These are phyloP conservation scores for Phrynocephalus guinanensis DNA, from an alignment of 2,797 vertebrate genomes.

Conservation along the genomic window DNA sequence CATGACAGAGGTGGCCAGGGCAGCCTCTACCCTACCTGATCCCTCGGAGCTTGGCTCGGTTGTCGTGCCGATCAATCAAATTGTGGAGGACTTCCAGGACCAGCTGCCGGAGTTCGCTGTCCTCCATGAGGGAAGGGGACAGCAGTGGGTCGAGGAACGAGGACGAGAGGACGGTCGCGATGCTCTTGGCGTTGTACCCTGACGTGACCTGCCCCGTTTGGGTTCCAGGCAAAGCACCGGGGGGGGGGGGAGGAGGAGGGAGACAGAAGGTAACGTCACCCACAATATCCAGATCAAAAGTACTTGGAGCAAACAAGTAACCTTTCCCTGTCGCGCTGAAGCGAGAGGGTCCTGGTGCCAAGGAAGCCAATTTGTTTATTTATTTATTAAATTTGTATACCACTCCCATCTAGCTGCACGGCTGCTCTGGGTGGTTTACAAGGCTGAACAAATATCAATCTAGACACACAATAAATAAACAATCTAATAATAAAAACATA, in stretches of 20 bases:
- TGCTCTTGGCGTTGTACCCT: conserved; percentile 91
- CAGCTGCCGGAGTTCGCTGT: conserved; percentile 87
- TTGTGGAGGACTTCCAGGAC: conserved; percentile 92
- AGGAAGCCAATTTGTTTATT: too few relatives aligned
- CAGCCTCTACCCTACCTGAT: conserved; percentile 80
- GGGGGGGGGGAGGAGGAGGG: neutral
- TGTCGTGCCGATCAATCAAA: conserved; percentile 93
- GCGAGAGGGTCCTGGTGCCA: too few relatives aligned
- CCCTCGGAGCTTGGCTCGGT: conserved; percentile 89
- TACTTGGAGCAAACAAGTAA: fast-evolving
- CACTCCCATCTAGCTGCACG: too few relatives aligned
- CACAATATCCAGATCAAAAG: fast-evolving
- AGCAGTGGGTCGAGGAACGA: conserved; percentile 90
- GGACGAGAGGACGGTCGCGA: conserved; percentile 83
- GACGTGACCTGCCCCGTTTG: conserved; percentile 85
- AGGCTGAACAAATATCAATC: too few relatives aligned
- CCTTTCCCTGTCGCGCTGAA: neutral
- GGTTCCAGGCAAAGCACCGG: neutral
- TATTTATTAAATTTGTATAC: too few relatives aligned
- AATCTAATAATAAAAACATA: too few relatives aligned
- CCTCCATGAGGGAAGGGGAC: conserved; percentile 91
- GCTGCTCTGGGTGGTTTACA: too few relatives aligned
- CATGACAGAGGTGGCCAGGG: neutral
- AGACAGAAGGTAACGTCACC: too few relatives aligned
- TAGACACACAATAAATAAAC: too few relatives aligned